Evolutionary conservation across 2,797 vertebrate genomes (phyloP).

Genomic region (Falco cherrug): DNA sequence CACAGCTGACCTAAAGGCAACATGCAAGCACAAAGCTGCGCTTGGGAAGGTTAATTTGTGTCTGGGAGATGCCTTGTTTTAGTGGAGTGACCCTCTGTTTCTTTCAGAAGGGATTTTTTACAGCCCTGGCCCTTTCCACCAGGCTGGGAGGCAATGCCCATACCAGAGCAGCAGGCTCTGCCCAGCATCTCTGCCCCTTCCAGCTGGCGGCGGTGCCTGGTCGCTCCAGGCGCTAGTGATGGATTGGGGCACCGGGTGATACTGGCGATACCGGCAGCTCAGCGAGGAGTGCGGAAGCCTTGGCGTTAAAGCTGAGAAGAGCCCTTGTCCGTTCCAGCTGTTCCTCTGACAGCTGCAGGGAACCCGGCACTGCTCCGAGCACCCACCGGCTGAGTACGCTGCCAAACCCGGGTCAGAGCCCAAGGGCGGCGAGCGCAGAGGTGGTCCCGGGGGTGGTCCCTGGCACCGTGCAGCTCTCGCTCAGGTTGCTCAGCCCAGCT

Average conservation of each 20-base stretch:
- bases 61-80: not conserved
- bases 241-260: not conserved
- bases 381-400: accelerated
- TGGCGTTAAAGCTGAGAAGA: not conserved
- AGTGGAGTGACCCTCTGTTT: not conserved
- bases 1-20: not conserved
- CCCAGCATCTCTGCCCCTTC: not conserved
- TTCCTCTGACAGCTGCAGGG: not conserved
- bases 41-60: not conserved
- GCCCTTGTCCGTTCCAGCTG: not conserved
- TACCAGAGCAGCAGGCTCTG: not conserved
- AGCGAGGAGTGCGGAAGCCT: not conserved
- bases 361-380: not conserved
- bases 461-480: not conserved
- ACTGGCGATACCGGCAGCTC: not conserved
- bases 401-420: not conserved
- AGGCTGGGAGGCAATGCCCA: accelerated
- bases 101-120: not conserved
- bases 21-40: not conserved
- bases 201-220: not conserved
- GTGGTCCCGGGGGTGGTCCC: not conserved
- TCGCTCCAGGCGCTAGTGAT: not conserved
- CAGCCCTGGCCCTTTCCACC: not conserved
- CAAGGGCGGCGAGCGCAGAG: not conserved
- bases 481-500: not conserved